Evolutionary conservation across 2,113 vertebrate genomes (phyloP).

Genomic region (Perca schrenkii): DNA sequence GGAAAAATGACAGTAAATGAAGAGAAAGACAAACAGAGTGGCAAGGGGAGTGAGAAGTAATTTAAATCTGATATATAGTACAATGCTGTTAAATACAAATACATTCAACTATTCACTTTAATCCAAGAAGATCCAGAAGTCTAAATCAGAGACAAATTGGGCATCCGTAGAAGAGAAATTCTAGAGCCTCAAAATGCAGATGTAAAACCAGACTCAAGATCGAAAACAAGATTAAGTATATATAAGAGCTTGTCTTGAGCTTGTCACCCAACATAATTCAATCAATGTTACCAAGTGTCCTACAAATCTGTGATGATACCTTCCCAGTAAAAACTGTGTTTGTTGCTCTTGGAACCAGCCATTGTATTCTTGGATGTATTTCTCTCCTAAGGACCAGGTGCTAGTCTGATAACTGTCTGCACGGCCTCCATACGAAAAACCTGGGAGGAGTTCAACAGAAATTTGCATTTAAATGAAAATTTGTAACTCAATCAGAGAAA

Average conservation of each 20-base stretch:
- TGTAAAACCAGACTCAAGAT: not conserved
- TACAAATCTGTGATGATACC: slow-evolving; percentile 37
- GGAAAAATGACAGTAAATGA: not conserved
- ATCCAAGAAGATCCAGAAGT: not conserved
- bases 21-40: not conserved
- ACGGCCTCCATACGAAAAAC: slow-evolving; percentile 64
- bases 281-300: not conserved
- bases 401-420: slow-evolving; percentile 59
- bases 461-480: not conserved
- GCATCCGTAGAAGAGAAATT: not conserved
- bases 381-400: slow-evolving; percentile 66
- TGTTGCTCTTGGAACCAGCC: slow-evolving; percentile 61
- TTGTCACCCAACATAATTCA: not conserved
- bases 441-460: slow-evolving; percentile 35
- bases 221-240: not conserved
- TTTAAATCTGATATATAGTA: not conserved
- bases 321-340: slow-evolving; percentile 61
- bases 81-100: not conserved
- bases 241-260: not conserved
- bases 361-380: slow-evolving; percentile 58
- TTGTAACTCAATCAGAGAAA: not conserved
- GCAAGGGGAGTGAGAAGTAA: not conserved
- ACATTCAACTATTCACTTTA: not conserved
- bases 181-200: not conserved
- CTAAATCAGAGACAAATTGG: slow-evolving; percentile 1